These are phyloP conservation scores for Salvelinus alpinus DNA, from an alignment of 2,113 vertebrate species.

Conservation along the genomic window DNA sequence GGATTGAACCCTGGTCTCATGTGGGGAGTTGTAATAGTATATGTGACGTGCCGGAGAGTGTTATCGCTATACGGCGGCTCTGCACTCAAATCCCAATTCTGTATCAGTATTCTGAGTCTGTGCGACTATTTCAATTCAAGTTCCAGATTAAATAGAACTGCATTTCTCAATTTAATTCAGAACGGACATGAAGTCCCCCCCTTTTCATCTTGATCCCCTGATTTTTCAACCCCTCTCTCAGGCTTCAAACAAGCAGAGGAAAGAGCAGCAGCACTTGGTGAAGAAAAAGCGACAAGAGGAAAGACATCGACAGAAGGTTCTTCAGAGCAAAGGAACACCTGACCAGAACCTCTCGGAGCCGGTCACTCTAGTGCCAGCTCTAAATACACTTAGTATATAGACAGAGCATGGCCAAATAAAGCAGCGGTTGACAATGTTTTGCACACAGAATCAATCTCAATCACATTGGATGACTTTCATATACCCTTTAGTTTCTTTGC, in stretches of 20 bases:
- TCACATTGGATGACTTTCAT: conserved; percentile 34
- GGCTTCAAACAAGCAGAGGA: conserved; percentile 78
- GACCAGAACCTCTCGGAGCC: conserved; percentile 63
- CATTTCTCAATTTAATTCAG: neutral
- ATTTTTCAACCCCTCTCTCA: neutral
- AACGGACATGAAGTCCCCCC: neutral
- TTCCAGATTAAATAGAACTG: neutral
- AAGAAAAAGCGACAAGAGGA: conserved; percentile 93
- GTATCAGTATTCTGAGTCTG: too few relatives aligned
- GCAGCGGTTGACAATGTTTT: conserved; percentile 47
- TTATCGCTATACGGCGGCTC: too few relatives aligned
- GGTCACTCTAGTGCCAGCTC: conserved; percentile 88
- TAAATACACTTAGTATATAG: conserved; percentile 89
- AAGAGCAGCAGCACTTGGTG: conserved; percentile 86
- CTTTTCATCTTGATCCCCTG: neutral
- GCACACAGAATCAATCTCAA: conserved; percentile 52
- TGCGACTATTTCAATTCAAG: neutral
- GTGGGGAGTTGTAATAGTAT: too few relatives aligned
- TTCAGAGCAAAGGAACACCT: conserved; percentile 72
- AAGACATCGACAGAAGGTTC: conserved; percentile 84
- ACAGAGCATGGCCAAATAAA: conserved; percentile 49
- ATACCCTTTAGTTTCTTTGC: conserved; percentile 30
- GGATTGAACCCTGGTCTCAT: too few relatives aligned
- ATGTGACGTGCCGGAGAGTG: too few relatives aligned
- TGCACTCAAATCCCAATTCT: too few relatives aligned